Conservation (phyloP, 1,140 invertebrate species). For the Brachionus calyciflorus region DNA sequence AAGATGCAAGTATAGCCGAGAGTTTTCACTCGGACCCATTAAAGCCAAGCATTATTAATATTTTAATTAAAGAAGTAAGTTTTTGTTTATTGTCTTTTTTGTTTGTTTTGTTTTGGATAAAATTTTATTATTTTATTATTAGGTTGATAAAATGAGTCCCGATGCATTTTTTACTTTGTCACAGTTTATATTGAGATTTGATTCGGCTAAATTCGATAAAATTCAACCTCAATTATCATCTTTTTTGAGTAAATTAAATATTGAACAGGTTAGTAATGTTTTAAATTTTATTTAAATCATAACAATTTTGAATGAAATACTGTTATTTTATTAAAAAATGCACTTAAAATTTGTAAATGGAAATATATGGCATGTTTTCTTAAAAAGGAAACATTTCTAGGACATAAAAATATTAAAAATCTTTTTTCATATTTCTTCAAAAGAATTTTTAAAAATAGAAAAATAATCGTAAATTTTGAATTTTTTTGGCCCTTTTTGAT, state of each 20-base stretch:
- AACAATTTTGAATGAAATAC: too few relatives aligned
- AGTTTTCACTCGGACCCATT: background rate
- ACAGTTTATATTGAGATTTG: constrained; percentile 31
- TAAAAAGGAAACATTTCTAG: too few relatives aligned
- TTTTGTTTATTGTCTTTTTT: background rate
- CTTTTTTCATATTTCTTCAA: too few relatives aligned
- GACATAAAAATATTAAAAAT: too few relatives aligned
- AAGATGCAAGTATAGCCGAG: background rate
- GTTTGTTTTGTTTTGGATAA: background rate
- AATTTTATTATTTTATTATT: background rate
- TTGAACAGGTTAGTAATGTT: background rate
- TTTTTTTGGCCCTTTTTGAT: too few relatives aligned
- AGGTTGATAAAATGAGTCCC: constrained; percentile 19
- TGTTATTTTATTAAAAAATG: too few relatives aligned
- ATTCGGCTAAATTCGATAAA: background rate
- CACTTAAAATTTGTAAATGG: too few relatives aligned
- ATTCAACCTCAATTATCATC: background rate
- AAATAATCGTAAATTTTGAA: too few relatives aligned
- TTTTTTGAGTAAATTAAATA: background rate
- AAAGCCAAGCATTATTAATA: background rate
- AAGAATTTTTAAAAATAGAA: too few relatives aligned
- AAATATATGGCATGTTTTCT: too few relatives aligned
- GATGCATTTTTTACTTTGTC: constrained; percentile 1
- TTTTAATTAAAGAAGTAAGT: background rate
- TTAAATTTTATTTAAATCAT: background rate